Conservation (phyloP, 2,888 invertebrate genomes). For the Dryocosmus kuriphilus region DNA sequence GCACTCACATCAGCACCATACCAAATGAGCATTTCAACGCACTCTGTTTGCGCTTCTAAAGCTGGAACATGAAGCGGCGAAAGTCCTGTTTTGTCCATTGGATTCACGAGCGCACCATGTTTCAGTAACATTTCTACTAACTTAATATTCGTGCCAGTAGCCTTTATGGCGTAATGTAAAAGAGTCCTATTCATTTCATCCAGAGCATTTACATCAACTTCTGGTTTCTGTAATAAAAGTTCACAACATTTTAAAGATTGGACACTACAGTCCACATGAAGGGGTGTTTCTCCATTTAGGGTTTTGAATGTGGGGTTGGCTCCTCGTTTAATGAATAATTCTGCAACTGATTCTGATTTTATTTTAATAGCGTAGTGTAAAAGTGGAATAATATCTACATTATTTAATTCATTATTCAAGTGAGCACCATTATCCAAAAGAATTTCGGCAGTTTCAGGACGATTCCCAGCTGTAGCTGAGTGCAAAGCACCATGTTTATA, state of each 20-base stretch:
- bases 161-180: conserved; percentile 77
- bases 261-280: too few relatives aligned
- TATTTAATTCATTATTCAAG: conserved; percentile 60
- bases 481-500: conserved; percentile 77
- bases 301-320: too few relatives aligned
- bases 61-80: conserved; percentile 79
- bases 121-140: too few relatives aligned
- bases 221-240: too few relatives aligned
- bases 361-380: too few relatives aligned
- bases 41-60: conserved; percentile 76
- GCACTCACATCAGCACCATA: too few relatives aligned
- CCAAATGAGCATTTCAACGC: conserved; percentile 76
- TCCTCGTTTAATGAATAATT: too few relatives aligned
- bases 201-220: too few relatives aligned
- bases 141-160: conserved; percentile 69
- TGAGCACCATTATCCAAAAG: conserved; percentile 76
- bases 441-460: conserved; percentile 74
- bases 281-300: too few relatives aligned
- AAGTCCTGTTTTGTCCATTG: conserved; percentile 74
- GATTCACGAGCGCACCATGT: conserved; percentile 73
- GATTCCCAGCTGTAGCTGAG: conserved; percentile 79
- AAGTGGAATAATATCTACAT: conserved; percentile 75
- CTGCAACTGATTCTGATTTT: too few relatives aligned
- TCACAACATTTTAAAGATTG: too few relatives aligned
- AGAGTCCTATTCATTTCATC: too few relatives aligned